Evolutionary conservation across 2,888 invertebrate genomes (phyloP).

Genomic region (Onchidella celtica): DNA sequence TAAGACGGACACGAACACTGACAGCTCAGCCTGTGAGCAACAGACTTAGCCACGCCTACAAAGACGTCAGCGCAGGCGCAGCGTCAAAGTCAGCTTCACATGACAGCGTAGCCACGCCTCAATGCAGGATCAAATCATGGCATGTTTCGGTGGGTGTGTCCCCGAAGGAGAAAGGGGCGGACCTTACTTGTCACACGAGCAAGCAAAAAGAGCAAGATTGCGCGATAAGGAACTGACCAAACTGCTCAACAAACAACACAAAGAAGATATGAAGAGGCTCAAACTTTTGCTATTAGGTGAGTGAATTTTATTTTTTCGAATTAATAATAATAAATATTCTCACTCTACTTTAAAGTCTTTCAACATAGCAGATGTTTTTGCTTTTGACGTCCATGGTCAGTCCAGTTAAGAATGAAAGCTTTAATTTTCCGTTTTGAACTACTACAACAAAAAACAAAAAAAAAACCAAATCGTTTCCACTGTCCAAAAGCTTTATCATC

Average conservation of each 20-base stretch:
- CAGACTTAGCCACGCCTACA: neutral
- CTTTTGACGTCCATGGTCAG: no score
- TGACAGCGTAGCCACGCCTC: neutral
- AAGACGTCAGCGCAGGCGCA: no score
- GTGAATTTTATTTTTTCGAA: no score
- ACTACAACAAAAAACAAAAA: no score
- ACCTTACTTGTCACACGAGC: conserved; percentile 61
- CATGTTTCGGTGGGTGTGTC: conserved; percentile 63
- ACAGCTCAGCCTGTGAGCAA: neutral
- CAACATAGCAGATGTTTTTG: no score
- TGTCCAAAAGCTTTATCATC: no score
- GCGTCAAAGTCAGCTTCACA: neutral
- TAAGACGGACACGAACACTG: no score
- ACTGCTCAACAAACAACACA: conserved; percentile 64
- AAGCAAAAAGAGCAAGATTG: conserved; percentile 61
- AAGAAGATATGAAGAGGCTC: conserved; percentile 64
- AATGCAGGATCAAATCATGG: conserved; percentile 65
- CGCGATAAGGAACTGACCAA: conserved; percentile 64
- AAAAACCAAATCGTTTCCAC: no score
- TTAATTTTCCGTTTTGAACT: no score
- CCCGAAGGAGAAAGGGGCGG: conserved; percentile 48
- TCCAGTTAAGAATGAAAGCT: no score
- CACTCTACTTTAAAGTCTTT: no score
- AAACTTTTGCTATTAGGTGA: conserved; percentile 61
- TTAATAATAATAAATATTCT: no score